phyloP scores from a whole-genome alignment of 2,113 vertebrate genomes.

The Trematocara variabile region DNA sequence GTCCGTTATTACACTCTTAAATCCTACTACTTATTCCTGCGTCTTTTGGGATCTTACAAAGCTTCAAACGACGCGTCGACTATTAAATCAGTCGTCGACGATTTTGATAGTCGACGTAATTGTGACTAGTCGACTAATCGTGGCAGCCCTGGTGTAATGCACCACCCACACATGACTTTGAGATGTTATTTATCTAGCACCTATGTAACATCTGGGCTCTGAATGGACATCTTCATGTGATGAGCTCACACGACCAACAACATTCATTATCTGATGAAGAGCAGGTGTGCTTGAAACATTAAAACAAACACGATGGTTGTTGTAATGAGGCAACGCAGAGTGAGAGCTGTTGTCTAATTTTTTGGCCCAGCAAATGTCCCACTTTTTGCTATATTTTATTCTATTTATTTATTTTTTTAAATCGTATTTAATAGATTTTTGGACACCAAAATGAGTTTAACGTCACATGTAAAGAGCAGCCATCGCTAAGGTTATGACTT shows the following conservation, averaged over 20 bases:
- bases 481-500: neutral
- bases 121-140: no score
- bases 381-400: neutral
- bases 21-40: no score
- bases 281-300: neutral
- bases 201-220: neutral
- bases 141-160: neutral
- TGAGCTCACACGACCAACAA: neutral
- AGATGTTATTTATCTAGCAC: neutral
- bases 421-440: neutral
- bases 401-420: fast-evolving
- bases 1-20: no score
- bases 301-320: neutral
- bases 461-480: fast-evolving
- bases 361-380: neutral
- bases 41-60: no score
- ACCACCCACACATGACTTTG: neutral
- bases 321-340: neutral
- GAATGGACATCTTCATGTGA: neutral
- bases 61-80: no score
- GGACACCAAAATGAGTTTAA: neutral
- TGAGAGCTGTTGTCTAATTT: neutral
- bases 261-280: neutral
- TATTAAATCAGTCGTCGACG: no score
- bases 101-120: no score